Conservation (phyloP, 2,888 invertebrate species). For the Clostera curtula region DNA sequence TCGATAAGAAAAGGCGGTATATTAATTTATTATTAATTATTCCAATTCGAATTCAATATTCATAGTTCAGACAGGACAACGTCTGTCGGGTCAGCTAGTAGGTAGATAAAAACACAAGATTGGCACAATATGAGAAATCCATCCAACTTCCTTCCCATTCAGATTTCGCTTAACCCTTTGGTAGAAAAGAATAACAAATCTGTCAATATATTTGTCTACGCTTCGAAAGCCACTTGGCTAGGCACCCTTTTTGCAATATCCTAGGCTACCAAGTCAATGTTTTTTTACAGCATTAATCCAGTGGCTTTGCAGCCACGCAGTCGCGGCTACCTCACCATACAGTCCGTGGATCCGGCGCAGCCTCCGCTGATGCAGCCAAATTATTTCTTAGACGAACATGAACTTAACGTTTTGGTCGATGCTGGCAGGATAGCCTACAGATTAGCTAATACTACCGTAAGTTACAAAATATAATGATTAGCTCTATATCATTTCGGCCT, state of each 20-base stretch:
- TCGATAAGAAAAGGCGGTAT: too few relatives aligned
- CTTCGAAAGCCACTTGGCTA: not conserved
- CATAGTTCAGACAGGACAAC: too few relatives aligned
- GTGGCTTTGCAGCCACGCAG: constrained; percentile 80
- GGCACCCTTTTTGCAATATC: not conserved
- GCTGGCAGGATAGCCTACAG: constrained; percentile 76
- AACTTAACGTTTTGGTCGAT: constrained; percentile 77
- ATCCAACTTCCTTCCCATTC: too few relatives aligned
- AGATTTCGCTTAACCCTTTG: too few relatives aligned
- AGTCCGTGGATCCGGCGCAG: constrained; percentile 78
- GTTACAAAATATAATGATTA: constrained; percentile 6
- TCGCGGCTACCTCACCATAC: constrained; percentile 77
- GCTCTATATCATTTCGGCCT: too few relatives aligned
- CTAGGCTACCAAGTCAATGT: not conserved
- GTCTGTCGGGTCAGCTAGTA: too few relatives aligned
- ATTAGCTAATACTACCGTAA: constrained; percentile 73
- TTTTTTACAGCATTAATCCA: constrained; percentile 65
- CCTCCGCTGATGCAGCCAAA: constrained; percentile 86
- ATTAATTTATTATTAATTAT: too few relatives aligned
- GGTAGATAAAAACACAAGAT: too few relatives aligned
- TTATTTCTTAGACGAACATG: constrained; percentile 81
- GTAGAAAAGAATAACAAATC: too few relatives aligned
- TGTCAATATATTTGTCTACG: not conserved
- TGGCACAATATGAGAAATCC: too few relatives aligned
- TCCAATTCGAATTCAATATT: too few relatives aligned